phyloP scores from a whole-genome alignment of 2,113 vertebrate genomes.

The Sprattus sprattus region DNA sequence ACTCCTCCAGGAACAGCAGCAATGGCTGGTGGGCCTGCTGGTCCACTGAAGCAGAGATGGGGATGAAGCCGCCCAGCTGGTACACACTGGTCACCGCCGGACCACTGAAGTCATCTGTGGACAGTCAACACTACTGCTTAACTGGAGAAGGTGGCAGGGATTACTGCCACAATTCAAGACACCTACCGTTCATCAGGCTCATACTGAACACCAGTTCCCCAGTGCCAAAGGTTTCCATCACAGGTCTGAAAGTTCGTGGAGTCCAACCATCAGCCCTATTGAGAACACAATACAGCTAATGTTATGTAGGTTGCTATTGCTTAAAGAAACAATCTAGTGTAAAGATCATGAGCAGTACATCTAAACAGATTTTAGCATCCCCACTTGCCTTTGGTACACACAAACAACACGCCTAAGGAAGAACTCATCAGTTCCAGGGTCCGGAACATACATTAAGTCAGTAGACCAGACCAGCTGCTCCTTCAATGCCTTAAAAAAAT shows the following conservation, averaged over 20 bases:
- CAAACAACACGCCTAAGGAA: constrained; percentile 57
- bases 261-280: constrained; percentile 58
- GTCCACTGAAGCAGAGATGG: constrained; percentile 62
- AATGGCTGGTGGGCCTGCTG: constrained; percentile 66
- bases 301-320: background rate
- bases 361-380: background rate
- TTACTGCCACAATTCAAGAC: background rate
- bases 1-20: constrained; percentile 70
- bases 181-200: constrained; percentile 66
- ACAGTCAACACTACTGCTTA: background rate
- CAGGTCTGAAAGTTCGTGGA: constrained; percentile 51
- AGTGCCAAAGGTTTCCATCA: constrained; percentile 44
- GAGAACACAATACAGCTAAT: background rate
- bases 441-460: constrained; percentile 49
- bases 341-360: background rate
- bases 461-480: background rate
- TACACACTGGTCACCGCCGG: constrained; percentile 56
- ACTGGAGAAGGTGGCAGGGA: too few relatives aligned
- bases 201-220: constrained; percentile 61
- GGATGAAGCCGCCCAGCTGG: constrained; percentile 67
- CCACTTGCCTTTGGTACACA: constrained; percentile 55
- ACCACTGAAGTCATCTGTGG: constrained; percentile 65
- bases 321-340: background rate
- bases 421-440: constrained; percentile 26
- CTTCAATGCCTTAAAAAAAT: background rate